A percentile compares a stretch with the other conserved stretches of the same genome.
phyloP scores from a whole-genome alignment of 2,888 invertebrate species.

The Polydrusus tereticollis region DNA sequence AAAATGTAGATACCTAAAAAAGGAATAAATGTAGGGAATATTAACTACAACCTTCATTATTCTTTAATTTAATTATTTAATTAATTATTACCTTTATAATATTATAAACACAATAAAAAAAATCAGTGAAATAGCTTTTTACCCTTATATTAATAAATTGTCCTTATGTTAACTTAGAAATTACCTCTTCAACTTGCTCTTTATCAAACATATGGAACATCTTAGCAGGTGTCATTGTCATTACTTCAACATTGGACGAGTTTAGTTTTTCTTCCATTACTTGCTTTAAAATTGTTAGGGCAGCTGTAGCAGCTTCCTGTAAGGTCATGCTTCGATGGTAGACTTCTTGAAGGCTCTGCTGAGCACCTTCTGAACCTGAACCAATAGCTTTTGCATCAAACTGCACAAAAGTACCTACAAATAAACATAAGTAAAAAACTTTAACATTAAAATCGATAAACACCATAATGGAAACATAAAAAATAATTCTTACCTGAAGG shows the following conservation, averaged over 20 bases:
- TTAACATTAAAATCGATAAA: neutral
- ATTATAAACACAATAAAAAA: constrained; percentile 23
- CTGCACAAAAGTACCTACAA: constrained; percentile 96
- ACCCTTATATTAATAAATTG: neutral
- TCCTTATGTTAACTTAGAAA: constrained; percentile 67
- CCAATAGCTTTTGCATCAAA: constrained; percentile 99
- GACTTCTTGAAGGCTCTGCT: constrained; percentile 87
- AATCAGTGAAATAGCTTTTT: neutral
- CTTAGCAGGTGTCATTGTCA: constrained; percentile 88
- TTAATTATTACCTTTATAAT: constrained; percentile 15
- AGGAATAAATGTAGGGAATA: neutral
- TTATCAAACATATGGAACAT: constrained; percentile 92
- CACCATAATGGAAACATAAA: neutral
- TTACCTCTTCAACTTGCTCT: constrained; percentile 92
- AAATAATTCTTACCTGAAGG: constrained; percentile 80
- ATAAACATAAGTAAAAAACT: constrained; percentile 73
- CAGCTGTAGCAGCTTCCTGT: constrained; percentile 91
- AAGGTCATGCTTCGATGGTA: constrained; percentile 91
- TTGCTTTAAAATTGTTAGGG: constrained; percentile 95
- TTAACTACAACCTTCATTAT: neutral
- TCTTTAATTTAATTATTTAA: neutral
- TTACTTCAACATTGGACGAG: constrained; percentile 97
- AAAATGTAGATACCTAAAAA: neutral
- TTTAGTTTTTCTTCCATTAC: constrained; percentile 99
- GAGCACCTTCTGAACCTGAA: constrained; percentile 98